Conservation (phyloP, 2,113 vertebrate species). For the Notiomystis cincta region DNA sequence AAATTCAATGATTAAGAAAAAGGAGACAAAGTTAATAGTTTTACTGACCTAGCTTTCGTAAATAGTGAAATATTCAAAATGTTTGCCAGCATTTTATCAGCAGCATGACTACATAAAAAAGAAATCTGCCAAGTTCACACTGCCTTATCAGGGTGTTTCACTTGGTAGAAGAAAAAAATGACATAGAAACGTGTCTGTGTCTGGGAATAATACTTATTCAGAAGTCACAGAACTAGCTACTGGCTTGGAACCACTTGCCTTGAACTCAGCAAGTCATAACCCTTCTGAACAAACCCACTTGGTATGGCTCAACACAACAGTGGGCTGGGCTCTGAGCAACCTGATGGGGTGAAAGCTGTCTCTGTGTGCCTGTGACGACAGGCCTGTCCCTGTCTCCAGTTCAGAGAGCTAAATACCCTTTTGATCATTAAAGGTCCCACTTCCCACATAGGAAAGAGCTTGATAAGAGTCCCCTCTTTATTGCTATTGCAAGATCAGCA, state of each 20-base stretch:
- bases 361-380: not conserved
- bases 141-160: not conserved
- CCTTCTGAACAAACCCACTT: not conserved
- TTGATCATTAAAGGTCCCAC: not conserved
- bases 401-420: not conserved
- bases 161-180: not conserved
- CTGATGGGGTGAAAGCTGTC: not conserved
- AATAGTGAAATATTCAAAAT: not conserved
- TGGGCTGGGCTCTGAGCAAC: not conserved
- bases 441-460: not conserved
- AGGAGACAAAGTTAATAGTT: not conserved
- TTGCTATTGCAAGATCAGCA: not conserved
- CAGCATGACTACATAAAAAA: not conserved
- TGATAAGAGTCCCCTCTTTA: not conserved
- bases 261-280: not conserved
- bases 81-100: not conserved
- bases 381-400: not conserved
- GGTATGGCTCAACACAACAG: not conserved
- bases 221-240: not conserved
- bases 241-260: not conserved
- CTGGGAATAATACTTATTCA: not conserved
- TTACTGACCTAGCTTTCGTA: not conserved
- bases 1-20: not conserved
- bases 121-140: not conserved
- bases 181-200: rapidly evolving